phyloP scores from a whole-genome alignment of 1,140 invertebrate genomes.

The Drosophila sechellia region DNA sequence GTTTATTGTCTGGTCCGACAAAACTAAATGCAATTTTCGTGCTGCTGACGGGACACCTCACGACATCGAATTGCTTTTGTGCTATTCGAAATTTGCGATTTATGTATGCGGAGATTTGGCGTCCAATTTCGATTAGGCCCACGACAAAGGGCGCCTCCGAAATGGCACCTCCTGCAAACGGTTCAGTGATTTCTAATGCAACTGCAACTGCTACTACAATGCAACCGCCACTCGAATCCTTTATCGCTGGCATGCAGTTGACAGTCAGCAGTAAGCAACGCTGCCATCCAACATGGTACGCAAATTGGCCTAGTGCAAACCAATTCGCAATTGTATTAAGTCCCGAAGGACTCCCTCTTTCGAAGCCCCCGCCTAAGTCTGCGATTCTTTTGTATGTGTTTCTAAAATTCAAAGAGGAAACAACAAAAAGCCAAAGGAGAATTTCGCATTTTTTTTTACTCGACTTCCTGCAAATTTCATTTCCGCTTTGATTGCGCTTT shows the following conservation, averaged over 20 bases:
- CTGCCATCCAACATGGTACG: constrained; percentile 22
- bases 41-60: constrained; percentile 28
- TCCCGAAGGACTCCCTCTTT: constrained; percentile 34
- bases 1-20: constrained; percentile 36
- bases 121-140: constrained; percentile 34
- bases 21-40: constrained; percentile 57
- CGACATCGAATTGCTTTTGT: constrained; percentile 26
- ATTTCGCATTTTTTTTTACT: constrained; percentile 21
- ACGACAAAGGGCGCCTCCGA: constrained; percentile 5
- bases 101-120: background rate
- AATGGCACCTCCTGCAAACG: constrained; percentile 20
- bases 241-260: constrained; percentile 68
- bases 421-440: constrained; percentile 13
- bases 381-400: constrained; percentile 20
- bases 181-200: constrained; percentile 63
- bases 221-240: constrained; percentile 18
- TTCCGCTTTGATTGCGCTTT: constrained; percentile 83
- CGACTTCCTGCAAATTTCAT: constrained; percentile 81
- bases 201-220: constrained; percentile 15
- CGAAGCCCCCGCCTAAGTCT: constrained; percentile 1
- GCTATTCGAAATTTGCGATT: background rate
- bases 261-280: constrained; percentile 37
- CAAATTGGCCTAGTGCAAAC: constrained; percentile 74
- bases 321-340: constrained; percentile 75
- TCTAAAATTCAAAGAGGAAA: constrained; percentile 52